Evolutionary conservation across 2,797 vertebrate genomes (phyloP), one percentile per base, ranked within the genome.

Genomic region (Centropyge bicolor): DNA sequence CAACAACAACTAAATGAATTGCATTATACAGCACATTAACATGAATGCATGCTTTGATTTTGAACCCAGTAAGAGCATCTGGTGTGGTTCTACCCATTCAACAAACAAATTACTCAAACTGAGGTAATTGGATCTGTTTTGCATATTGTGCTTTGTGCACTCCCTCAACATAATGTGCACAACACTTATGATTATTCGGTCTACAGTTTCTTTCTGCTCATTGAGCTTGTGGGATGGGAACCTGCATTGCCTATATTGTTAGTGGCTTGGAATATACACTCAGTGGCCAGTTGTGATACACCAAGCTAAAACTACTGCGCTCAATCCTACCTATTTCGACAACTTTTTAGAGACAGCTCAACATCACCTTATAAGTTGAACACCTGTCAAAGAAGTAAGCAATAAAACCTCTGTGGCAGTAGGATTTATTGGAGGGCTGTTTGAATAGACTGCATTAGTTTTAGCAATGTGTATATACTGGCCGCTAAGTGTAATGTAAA

Each of bases 201-300:
- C 59, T 63, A 48, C 77, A 75, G 43, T 69, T 81, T 73, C 63
- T 59, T 81, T 80, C 81, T 84, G 74, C 79, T 85, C 81, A 86
- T 13, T 61, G 22, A 59, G 40, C 78, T 55, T 43, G 22, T 63
- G 41, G 57, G 48, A 73, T 49, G 55, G 24, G 41, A 66, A 24
- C 74, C 27, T 52, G 74, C 63, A 49, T 68, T 64, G 38, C 55
- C 11, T 56, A 16, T 1, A 69, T 51, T 51, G 55, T 62, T 64
- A 10, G 27, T 31, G 11, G 20, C 6, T 65, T 19, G 1, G 2
- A 66, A 71, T 43, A 31, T 6, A 70, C 46, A 67, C 54, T 74
- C 40, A 85, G 54, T 45, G 57, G 4, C 45, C 59, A 68, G 1
- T 57, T 57, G 12, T 35, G 22, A 46, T 36, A 41, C 11, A 31